Percentiles rank a stretch among this genome's conserved stretches.
Conservation (phyloP, 2,113 vertebrate genomes). For the Octodon degus region DNA sequence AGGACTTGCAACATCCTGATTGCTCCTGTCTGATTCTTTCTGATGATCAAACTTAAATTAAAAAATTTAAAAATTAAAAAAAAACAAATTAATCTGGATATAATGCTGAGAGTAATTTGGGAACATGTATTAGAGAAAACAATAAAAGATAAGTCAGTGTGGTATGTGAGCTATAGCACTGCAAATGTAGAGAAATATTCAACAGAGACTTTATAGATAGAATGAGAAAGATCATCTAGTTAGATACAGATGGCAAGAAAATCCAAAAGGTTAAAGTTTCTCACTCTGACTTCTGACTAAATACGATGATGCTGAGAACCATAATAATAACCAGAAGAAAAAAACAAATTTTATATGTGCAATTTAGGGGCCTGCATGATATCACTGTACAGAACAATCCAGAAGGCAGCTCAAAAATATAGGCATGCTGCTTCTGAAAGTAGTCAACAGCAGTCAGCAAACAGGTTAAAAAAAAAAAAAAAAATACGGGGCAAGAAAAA, state of each 20-base stretch:
- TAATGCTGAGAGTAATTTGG: background rate
- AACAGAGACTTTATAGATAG: background rate
- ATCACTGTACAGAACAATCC: background rate
- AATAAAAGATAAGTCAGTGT: background rate
- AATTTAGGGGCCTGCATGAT: background rate
- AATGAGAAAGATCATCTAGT: background rate
- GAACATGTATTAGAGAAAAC: background rate
- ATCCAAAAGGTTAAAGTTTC: background rate
- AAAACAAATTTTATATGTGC: background rate
- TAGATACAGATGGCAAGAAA: background rate
- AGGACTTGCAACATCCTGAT: constrained; percentile 71
- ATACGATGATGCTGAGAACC: background rate
- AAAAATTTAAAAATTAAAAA: no score
- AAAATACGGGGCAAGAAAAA: background rate
- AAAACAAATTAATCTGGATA: no score
- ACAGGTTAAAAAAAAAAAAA: background rate
- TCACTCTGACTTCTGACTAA: background rate
- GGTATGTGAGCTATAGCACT: background rate
- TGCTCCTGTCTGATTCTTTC: constrained; percentile 80
- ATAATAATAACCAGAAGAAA: background rate
- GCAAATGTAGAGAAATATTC: background rate
- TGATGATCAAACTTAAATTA: background rate
- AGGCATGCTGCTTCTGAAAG: background rate
- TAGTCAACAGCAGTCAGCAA: background rate
- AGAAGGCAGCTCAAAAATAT: background rate